Percentiles rank a stretch among this genome's conserved stretches.
phyloP scores from a whole-genome alignment of 2,888 invertebrate species.

The Xestia sexstrigata region DNA sequence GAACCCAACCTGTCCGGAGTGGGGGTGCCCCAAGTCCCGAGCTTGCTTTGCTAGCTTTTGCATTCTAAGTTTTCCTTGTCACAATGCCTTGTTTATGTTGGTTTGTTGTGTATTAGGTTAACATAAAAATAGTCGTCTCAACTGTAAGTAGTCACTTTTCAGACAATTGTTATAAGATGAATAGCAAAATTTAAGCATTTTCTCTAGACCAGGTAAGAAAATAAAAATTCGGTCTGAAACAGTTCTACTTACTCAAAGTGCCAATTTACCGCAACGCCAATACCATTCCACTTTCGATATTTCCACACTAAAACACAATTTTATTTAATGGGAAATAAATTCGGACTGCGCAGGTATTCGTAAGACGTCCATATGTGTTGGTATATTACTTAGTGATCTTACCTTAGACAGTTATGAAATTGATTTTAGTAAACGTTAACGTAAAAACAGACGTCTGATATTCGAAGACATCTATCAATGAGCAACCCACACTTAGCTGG shows the following conservation, averaged over 20 bases:
- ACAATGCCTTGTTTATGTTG: too few relatives aligned
- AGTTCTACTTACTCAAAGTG: neutral
- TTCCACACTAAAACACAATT: neutral
- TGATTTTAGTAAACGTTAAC: neutral
- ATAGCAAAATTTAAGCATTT: neutral
- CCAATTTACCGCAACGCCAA: constrained; percentile 6
- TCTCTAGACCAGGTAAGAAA: neutral
- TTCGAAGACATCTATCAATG: neutral
- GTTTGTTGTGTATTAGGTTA: too few relatives aligned
- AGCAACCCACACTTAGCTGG: neutral
- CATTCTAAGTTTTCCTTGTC: too few relatives aligned
- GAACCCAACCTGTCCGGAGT: too few relatives aligned
- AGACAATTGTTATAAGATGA: too few relatives aligned
- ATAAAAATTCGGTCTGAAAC: neutral
- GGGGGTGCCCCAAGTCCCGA: too few relatives aligned
- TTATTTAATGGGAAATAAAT: constrained; percentile 2
- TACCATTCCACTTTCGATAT: constrained; percentile 4
- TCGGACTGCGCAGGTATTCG: neutral
- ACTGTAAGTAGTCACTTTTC: too few relatives aligned
- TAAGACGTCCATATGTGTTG: neutral
- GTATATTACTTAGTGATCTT: neutral
- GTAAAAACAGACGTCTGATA: too few relatives aligned
- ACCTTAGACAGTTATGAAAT: neutral
- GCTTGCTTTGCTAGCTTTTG: too few relatives aligned
- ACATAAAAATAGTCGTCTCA: too few relatives aligned